These are phyloP conservation scores for Galagoides demidoff DNA, from an alignment of 2,797 vertebrate genomes.

Conservation along the genomic window DNA sequence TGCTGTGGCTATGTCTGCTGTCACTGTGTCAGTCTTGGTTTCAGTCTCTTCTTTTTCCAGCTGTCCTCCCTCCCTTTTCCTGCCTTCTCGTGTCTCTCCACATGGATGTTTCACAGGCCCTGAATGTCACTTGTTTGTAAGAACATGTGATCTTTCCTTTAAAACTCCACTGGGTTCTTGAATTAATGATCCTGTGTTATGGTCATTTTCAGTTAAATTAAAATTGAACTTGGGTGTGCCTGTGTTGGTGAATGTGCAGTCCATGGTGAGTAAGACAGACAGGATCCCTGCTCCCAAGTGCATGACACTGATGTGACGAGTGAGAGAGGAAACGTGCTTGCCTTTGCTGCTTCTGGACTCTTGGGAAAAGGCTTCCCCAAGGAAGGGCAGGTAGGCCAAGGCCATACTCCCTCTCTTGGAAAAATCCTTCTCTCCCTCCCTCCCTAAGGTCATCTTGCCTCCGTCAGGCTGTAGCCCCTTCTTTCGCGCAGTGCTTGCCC, in stretches of 20 bases:
- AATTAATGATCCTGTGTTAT: neutral
- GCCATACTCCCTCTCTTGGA: neutral
- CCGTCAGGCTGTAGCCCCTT: fast-evolving
- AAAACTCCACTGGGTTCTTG: fast-evolving
- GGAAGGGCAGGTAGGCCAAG: neutral
- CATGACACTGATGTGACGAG: fast-evolving
- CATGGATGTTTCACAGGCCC: neutral
- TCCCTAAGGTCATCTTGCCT: neutral
- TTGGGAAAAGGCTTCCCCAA: neutral
- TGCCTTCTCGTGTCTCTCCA: neutral
- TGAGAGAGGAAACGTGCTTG: too few relatives aligned
- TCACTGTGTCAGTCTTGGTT: neutral
- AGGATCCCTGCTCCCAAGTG: neutral
- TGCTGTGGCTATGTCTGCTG: neutral
- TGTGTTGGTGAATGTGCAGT: fast-evolving
- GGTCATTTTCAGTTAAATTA: neutral
- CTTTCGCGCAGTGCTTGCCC: neutral
- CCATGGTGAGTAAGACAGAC: fast-evolving
- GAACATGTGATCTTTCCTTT: neutral
- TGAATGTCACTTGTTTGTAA: too few relatives aligned
- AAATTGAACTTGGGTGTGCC: fast-evolving
- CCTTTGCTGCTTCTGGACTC: neutral
- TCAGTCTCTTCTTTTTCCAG: neutral
- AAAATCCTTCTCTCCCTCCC: neutral
- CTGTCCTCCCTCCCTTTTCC: neutral